Conservation (phyloP, 2,113 vertebrate species). For the Engraulis encrasicolus region DNA sequence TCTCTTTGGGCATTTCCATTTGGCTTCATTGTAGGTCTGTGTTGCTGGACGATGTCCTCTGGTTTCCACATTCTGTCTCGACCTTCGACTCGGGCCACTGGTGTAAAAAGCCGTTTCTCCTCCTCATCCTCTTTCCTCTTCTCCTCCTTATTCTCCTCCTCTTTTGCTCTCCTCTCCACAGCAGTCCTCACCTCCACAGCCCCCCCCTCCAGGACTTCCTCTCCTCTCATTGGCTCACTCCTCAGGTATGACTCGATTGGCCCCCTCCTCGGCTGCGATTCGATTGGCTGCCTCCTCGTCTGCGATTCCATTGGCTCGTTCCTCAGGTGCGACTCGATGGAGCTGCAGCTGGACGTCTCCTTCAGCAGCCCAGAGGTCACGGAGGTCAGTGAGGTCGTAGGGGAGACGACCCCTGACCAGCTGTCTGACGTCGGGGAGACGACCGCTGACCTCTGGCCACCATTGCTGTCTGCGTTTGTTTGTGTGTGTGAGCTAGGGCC, state of each 20-base stretch:
- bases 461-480: too few species aligned
- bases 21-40: not conserved
- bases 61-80: not conserved
- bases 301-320: too few species aligned
- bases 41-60: not conserved
- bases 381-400: constrained; percentile 50
- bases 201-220: not conserved
- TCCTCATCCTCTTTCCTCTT: not conserved
- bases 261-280: too few species aligned
- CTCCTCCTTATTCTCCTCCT: not conserved
- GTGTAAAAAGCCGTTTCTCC: not conserved
- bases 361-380: constrained; percentile 74
- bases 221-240: not conserved
- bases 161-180: not conserved
- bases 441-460: constrained; percentile 57
- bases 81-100: not conserved
- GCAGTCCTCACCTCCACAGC: not conserved
- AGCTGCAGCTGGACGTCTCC: constrained; percentile 78
- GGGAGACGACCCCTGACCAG: constrained; percentile 52
- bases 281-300: too few species aligned
- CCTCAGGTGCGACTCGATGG: constrained; percentile 74
- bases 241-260: constrained; percentile 71
- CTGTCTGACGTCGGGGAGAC: constrained; percentile 51
- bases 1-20: not conserved
- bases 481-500: constrained; percentile 52